Conservation (phyloP, 2,797 vertebrate species). For the Mallotus villosus region DNA sequence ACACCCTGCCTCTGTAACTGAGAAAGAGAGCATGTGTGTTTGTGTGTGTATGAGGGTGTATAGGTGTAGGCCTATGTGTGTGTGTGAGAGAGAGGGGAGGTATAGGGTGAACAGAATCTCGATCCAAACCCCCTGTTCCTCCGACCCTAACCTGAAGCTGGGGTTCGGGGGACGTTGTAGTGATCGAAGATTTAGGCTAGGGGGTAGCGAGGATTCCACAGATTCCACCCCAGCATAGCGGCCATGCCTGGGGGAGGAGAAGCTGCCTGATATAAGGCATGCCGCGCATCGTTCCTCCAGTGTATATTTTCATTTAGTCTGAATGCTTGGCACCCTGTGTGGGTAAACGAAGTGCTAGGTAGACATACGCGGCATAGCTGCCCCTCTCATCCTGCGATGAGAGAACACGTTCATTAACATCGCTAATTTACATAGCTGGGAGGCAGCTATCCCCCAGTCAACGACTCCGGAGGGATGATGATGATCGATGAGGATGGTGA, state of each 20-base stretch:
- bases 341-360: constrained; percentile 88
- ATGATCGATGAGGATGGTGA: background rate
- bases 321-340: constrained; percentile 90
- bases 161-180: constrained; percentile 35
- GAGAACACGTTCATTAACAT: constrained; percentile 89
- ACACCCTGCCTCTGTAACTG: background rate
- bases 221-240: constrained; percentile 91
- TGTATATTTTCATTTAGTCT: constrained; percentile 97
- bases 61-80: background rate
- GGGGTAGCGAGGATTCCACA: constrained; percentile 79
- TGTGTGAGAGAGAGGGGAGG: background rate
- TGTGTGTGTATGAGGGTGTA: background rate
- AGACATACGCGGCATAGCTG: constrained; percentile 84
- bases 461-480: constrained; percentile 18
- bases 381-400: constrained; percentile 78
- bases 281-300: constrained; percentile 84
- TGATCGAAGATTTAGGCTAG: constrained; percentile 71
- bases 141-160: background rate
- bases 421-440: constrained; percentile 78
- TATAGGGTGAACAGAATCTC: background rate
- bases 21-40: background rate
- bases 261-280: constrained; percentile 77
- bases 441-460: constrained; percentile 21
- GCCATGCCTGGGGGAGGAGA: constrained; percentile 82
- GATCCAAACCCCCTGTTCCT: background rate